Evolutionary conservation across 2,113 vertebrate species (phyloP), one percentile per base, ranked within the genome.

Genomic region (Nipponia nippon): DNA sequence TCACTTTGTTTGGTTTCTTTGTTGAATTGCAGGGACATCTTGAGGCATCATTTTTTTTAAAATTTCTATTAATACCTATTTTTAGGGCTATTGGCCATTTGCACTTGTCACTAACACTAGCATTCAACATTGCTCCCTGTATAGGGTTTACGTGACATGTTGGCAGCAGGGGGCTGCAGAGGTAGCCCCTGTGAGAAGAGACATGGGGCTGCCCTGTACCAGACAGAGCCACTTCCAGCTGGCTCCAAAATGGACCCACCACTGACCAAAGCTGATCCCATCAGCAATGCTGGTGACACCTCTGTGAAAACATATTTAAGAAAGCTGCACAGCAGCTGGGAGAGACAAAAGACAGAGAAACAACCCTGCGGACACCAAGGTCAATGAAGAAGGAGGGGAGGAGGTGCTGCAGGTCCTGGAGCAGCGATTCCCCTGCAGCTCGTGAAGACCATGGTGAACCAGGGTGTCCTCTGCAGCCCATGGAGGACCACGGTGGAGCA

Each of bases 331-430:
- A 34, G 42, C 7, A 78, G 7, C 49, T 46, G 32, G 13, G n/a
- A 69, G 44, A 55, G 10, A 38, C 38, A 38, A 38, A 38, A 38
- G 38, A 38, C 38, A 38, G 38, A 38, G 38, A 38, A 38, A 38
- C 38, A 38, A 38, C 46, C 4, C 27, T 18, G 11, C n/a, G 89
- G 34, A 70, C 50, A n/a, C 7, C 26, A 38, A 7, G 6, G 12
- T 30, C 26, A 18, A 11, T 27, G 58, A 32, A 38, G 36, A 36
- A 72, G 12, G 4, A 49, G 2, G 1, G 30, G 8, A 72, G 9
- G 25, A 77, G 21, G 7, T 59, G 30, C 25, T 49, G 5, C 59
- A 85, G 52, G 8, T 3, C 0, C 16, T 0, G 0, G 36, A 62
- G 30, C 47, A 13, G 30, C 29, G n/a, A 36, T 55, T 73, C 7